Conservation (phyloP, 2,888 invertebrate genomes). For the Xylota sylvarum region DNA sequence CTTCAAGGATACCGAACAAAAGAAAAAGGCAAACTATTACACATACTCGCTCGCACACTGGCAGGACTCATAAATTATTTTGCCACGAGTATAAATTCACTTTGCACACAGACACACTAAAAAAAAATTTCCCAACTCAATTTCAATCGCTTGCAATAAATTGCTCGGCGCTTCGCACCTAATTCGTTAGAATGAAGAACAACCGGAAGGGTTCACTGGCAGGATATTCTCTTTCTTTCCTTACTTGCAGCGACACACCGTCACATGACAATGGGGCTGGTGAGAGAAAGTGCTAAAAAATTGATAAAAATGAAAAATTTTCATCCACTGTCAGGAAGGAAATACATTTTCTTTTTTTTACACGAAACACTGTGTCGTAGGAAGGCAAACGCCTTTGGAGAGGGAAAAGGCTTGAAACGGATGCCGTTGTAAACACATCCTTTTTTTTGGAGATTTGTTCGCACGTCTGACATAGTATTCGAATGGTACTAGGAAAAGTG, state of each 20-base stretch:
- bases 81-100: conserved; percentile 15
- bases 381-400: background rate
- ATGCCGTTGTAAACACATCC: conserved; percentile 21
- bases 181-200: conserved; percentile 43
- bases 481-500: background rate
- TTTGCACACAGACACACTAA: conserved; percentile 17
- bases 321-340: conserved; percentile 26
- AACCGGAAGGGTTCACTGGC: conserved; percentile 3
- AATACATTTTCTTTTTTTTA: conserved; percentile 10
- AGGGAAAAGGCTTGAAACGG: conserved; percentile 12
- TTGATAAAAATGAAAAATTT: conserved; percentile 49
- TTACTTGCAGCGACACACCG: background rate
- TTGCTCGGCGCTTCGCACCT: conserved; percentile 49
- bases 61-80: conserved; percentile 32
- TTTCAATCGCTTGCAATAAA: conserved; percentile 50
- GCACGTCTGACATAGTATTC: background rate
- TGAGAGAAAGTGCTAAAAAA: conserved; percentile 35
- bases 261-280: background rate
- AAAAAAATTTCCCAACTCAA: conserved; percentile 3
- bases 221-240: background rate
- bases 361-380: background rate
- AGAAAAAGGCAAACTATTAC: background rate
- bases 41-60: background rate
- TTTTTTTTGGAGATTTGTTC: background rate
- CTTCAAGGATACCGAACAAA: background rate